Conservation (phyloP, 1,140 invertebrate species). For the Drosophila prosaltans region DNA sequence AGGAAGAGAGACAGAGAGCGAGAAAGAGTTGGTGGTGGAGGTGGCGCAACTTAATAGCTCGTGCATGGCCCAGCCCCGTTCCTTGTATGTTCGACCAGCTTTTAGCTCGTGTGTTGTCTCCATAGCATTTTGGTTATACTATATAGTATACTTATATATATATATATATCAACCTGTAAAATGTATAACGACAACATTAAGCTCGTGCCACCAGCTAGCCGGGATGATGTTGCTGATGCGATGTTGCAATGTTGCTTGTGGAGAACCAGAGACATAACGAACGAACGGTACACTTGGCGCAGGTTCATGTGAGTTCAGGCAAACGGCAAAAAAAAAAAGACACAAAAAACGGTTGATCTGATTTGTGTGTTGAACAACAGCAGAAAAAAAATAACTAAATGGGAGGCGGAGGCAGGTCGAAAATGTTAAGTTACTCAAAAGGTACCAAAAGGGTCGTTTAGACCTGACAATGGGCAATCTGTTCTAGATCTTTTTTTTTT, state of each 20-base stretch:
- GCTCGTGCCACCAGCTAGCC: constrained; percentile 79
- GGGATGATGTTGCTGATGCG: constrained; percentile 56
- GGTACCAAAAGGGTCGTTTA: constrained; percentile 9
- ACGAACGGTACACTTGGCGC: constrained; percentile 60
- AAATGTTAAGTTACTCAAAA: constrained; percentile 2
- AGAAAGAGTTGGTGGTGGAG: constrained; percentile 19
- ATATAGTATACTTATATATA: background rate
- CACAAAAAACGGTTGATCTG: constrained; percentile 58
- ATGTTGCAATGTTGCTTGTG: constrained; percentile 61
- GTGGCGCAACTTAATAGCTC: constrained; percentile 64
- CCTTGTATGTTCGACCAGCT: background rate
- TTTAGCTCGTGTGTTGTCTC: constrained; percentile 45
- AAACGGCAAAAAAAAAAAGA: constrained; percentile 29
- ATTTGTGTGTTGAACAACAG: constrained; percentile 51
- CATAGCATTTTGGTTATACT: constrained; percentile 27
- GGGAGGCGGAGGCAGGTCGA: constrained; percentile 37
- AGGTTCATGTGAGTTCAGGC: constrained; percentile 71
- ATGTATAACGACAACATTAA: constrained; percentile 82
- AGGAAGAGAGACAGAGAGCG: constrained; percentile 22
- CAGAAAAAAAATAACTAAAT: constrained; percentile 12
- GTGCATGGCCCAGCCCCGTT: constrained; percentile 39
- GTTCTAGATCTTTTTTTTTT: constrained; percentile 1
- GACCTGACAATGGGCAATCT: background rate
- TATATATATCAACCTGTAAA: constrained; percentile 69
- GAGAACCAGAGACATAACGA: constrained; percentile 36